These are phyloP conservation scores for Rhynchotus rufescens DNA, from an alignment of 2,797 vertebrate species.

Conservation along the genomic window DNA sequence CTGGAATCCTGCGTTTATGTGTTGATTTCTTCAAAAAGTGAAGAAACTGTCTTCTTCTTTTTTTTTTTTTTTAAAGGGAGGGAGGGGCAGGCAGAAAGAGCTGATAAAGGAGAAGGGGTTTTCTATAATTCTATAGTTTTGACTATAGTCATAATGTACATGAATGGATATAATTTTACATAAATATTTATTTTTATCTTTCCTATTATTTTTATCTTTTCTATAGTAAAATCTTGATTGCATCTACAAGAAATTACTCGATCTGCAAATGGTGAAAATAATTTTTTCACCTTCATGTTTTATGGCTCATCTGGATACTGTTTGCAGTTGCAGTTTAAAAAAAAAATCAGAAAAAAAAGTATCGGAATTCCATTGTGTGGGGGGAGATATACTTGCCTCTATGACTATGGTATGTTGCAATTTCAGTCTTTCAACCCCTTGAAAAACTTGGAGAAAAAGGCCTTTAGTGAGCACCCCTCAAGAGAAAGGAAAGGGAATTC, in stretches of 20 bases:
- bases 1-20: neutral
- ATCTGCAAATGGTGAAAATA: neutral
- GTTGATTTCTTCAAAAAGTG: rapidly evolving
- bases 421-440: neutral
- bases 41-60: neutral
- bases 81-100: no score
- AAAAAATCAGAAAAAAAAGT: neutral
- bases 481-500: neutral
- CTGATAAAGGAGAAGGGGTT: neutral
- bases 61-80: no score
- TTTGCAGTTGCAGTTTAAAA: neutral
- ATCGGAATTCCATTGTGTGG: neutral
- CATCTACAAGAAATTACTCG: neutral
- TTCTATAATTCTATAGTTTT: neutral
- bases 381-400: neutral
- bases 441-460: neutral
- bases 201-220: neutral
- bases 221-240: neutral
- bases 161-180: neutral
- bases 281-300: neutral
- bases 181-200: neutral
- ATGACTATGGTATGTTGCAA: neutral
- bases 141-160: neutral
- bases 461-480: neutral
- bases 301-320: neutral